These are phyloP conservation scores for Bombus ignitus DNA, from an alignment of 1,140 invertebrate genomes.

Conservation along the genomic window DNA sequence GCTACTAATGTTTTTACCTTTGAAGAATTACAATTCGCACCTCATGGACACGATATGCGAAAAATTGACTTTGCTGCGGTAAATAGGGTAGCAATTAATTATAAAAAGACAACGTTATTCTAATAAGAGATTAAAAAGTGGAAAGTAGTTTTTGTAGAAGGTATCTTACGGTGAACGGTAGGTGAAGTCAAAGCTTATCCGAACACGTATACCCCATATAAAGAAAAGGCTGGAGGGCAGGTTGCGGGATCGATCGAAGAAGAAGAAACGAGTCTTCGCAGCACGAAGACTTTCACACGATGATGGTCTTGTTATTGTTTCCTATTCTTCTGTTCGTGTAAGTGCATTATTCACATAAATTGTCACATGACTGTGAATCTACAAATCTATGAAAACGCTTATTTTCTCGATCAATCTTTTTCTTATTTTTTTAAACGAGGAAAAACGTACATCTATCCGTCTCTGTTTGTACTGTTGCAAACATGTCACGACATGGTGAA, in stretches of 20 bases:
- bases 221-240: constrained; percentile 25
- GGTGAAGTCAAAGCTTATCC: not conserved
- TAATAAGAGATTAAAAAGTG: not conserved
- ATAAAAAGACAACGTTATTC: not conserved
- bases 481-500: not conserved
- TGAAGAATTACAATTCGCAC: not conserved
- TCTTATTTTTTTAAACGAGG: not conserved
- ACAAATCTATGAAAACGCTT: too few species aligned
- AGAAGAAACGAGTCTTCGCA: constrained; percentile 26
- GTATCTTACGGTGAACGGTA: not conserved
- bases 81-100: not conserved
- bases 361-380: not conserved
- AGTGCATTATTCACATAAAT: not conserved
- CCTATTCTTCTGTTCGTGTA: constrained; percentile 18
- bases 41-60: not conserved
- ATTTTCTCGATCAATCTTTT: not conserved
- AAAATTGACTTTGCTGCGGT: not conserved
- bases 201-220: not conserved
- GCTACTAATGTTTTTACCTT: not conserved
- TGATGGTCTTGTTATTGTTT: constrained; percentile 37
- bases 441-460: not conserved
- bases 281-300: constrained; percentile 54
- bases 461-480: not conserved
- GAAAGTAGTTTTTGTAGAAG: not conserved
- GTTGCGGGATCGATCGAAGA: not conserved